Evolutionary conservation across 2,113 vertebrate species (phyloP).

Genomic region (Agelaius tricolor): DNA sequence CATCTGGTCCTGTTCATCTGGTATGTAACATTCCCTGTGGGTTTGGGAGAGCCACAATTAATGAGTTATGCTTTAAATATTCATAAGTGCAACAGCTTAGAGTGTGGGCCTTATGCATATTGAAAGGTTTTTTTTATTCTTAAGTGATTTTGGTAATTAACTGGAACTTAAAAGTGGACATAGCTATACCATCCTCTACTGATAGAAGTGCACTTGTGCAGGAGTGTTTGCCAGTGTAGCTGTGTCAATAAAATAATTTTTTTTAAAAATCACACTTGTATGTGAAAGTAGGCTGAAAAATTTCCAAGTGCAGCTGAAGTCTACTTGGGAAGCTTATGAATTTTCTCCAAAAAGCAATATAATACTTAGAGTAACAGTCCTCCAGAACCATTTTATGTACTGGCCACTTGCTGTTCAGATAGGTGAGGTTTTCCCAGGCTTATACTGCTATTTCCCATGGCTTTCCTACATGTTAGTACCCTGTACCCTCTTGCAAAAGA

Average conservation of each 20-base stretch:
- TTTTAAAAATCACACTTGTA: background rate
- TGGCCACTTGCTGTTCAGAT: background rate
- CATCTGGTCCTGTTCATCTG: background rate
- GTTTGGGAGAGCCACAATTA: background rate
- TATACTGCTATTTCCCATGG: background rate
- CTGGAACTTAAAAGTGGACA: background rate
- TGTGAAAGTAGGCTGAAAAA: background rate
- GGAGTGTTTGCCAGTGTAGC: background rate
- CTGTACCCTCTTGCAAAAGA: background rate
- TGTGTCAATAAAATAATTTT: background rate
- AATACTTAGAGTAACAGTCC: background rate
- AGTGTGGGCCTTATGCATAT: background rate
- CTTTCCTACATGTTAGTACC: background rate
- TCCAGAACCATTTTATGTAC: background rate
- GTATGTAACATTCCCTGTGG: background rate
- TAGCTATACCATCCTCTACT: background rate
- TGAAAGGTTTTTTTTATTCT: background rate
- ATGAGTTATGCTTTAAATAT: background rate
- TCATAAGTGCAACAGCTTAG: background rate
- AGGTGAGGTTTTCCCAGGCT: background rate
- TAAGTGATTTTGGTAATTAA: background rate
- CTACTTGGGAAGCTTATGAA: background rate
- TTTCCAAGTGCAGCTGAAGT: background rate
- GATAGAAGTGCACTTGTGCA: background rate
- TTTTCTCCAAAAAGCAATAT: background rate